Evolutionary conservation across 2,113 vertebrate species (phyloP).

Genomic region (Erythrocercus mccallii): DNA sequence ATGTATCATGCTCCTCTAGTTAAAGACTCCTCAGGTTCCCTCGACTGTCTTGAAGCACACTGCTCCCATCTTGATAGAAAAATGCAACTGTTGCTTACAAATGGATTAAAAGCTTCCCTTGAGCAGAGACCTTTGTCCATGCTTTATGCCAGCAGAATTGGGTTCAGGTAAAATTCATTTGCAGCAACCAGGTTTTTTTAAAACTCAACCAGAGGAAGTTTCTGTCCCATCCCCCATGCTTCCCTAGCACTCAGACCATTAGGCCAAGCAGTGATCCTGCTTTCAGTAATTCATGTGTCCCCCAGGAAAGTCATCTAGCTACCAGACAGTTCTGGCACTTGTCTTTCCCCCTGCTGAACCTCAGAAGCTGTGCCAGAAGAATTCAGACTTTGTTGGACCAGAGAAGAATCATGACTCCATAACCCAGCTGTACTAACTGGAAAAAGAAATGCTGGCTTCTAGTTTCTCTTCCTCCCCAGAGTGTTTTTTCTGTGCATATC

Average conservation of each 20-base stretch:
- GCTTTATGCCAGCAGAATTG: not conserved
- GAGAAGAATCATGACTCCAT: not conserved
- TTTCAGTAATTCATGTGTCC: not conserved
- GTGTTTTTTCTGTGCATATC: not conserved
- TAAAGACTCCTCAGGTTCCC: not conserved
- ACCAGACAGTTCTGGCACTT: not conserved
- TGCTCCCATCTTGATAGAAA: not conserved
- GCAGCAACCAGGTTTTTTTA: not conserved
- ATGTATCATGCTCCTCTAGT: rapidly evolving
- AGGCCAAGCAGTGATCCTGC: not conserved
- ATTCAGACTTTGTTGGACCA: not conserved
- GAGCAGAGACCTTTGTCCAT: not conserved
- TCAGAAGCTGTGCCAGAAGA: conserved; percentile 13
- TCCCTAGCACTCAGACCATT: not conserved
- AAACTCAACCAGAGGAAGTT: not conserved
- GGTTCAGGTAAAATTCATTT: not conserved
- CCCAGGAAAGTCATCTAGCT: not conserved
- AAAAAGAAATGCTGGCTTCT: not conserved
- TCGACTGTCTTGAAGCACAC: rapidly evolving
- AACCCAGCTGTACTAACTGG: not conserved
- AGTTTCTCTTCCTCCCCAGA: not conserved
- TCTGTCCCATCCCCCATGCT: not conserved
- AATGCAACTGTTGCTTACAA: not conserved
- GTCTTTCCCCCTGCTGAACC: not conserved
- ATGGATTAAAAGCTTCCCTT: not conserved